These are phyloP conservation scores for Trichogramma pretiosum DNA, from an alignment of 1,140 invertebrate genomes.

Conservation along the genomic window DNA sequence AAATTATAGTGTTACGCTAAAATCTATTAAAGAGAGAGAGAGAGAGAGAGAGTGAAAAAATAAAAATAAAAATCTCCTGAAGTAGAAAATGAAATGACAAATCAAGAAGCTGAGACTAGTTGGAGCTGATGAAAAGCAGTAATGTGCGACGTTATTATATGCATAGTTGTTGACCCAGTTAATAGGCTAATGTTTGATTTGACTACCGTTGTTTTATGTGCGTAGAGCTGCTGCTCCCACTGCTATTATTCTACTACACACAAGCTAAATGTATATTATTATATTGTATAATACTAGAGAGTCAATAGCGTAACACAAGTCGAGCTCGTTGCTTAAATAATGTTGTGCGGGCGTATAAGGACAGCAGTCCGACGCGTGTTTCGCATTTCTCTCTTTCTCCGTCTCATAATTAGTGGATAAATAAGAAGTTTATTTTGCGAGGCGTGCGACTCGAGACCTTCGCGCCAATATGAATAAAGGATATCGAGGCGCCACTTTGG, in stretches of 20 bases:
- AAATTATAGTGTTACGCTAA: too few relatives aligned
- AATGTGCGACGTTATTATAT: too few relatives aligned
- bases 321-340: too few relatives aligned
- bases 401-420: constrained; percentile 14
- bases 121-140: constrained; percentile 1
- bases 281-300: too few relatives aligned
- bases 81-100: neutral
- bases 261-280: too few relatives aligned
- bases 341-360: neutral
- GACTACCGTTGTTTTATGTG: constrained; percentile 16
- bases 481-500: too few relatives aligned
- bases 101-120: neutral
- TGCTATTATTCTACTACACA: too few relatives aligned
- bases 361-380: neutral
- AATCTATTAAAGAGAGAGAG: neutral
- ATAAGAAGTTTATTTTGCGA: too few relatives aligned
- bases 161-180: constrained; percentile 18
- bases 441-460: too few relatives aligned
- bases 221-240: constrained; percentile 1
- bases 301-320: constrained; percentile 8
- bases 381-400: neutral
- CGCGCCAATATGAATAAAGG: too few relatives aligned
- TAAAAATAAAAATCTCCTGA: neutral
- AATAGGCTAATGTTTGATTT: constrained; percentile 21
- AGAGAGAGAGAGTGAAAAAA: too few relatives aligned